A percentile compares a stretch with the other conserved stretches of the same genome.
These are phyloP conservation scores for Tenualosa thibaudeaui DNA, from an alignment of 2,797 vertebrate species.

Conservation along the genomic window DNA sequence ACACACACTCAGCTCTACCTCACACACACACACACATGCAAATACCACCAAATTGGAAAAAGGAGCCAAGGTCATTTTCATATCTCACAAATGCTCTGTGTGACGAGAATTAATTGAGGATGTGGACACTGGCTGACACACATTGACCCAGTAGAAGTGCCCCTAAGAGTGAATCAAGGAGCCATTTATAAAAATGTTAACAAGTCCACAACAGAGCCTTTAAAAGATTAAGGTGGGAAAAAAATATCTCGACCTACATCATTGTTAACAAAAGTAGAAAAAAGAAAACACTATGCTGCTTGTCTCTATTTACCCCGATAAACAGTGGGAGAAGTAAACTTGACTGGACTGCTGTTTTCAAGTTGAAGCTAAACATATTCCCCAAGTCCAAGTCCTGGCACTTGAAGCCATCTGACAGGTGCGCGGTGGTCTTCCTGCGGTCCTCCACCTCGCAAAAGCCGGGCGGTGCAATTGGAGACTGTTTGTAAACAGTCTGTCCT, in stretches of 20 bases:
- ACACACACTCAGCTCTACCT: neutral
- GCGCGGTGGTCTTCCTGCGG: conserved; percentile 56
- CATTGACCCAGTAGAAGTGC: conserved; percentile 25
- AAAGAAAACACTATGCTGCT: neutral
- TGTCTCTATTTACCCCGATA: neutral
- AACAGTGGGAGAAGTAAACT: conserved; percentile 6
- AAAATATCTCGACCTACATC: neutral
- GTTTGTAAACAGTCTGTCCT: conserved; percentile 90
- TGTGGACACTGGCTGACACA: conserved; percentile 60
- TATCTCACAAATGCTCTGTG: conserved; percentile 60
- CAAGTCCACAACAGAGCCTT: neutral
- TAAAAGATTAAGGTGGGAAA: neutral
- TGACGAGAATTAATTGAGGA: conserved; percentile 56
- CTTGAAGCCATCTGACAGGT: conserved; percentile 63
- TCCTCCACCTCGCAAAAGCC: conserved; percentile 47
- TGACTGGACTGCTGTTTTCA: conserved; percentile 27
- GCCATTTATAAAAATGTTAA: conserved; percentile 9
- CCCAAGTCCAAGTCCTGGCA: conserved; percentile 10
- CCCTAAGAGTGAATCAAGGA: neutral
- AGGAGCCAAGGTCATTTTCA: conserved; percentile 52
- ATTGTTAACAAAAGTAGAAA: neutral
- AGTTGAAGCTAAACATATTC: conserved; percentile 29
- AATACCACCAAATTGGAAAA: conserved; percentile 64
- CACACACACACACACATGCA: conserved; percentile 36
- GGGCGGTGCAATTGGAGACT: conserved; percentile 79